Evolutionary conservation across 2,888 invertebrate species (phyloP).

Genomic region (Ecliptopera silaceata): DNA sequence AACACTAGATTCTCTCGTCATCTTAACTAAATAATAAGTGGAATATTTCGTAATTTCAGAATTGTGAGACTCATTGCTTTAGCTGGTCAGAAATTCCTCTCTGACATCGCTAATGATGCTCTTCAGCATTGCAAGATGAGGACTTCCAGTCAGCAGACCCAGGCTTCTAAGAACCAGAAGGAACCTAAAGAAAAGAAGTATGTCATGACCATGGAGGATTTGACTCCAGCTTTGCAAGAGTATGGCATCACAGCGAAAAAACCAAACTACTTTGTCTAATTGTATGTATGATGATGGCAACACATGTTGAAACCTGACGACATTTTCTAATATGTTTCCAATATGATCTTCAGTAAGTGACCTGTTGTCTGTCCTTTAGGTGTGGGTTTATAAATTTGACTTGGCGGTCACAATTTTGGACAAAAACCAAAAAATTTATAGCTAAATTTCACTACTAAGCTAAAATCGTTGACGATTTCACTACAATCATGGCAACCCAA

Average conservation of each 20-base stretch:
- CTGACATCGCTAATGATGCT: slow-evolving; percentile 98
- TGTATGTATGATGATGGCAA: background rate
- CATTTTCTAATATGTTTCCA: no score
- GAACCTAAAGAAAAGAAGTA: slow-evolving; percentile 90
- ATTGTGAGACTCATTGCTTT: slow-evolving; percentile 93
- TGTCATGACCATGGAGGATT: slow-evolving; percentile 97
- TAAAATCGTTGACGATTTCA: no score
- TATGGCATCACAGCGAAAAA: slow-evolving; percentile 98
- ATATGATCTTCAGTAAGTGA: no score
- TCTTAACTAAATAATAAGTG: no score
- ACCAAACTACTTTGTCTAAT: slow-evolving; percentile 94
- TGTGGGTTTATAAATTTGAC: no score
- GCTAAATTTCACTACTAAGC: no score
- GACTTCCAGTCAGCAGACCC: slow-evolving; percentile 86
- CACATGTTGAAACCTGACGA: no score
- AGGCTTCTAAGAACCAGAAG: slow-evolving; percentile 84
- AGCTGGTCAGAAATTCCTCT: slow-evolving; percentile 98
- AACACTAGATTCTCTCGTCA: no score
- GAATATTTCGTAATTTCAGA: slow-evolving; percentile 74
- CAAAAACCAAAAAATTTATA: no score
- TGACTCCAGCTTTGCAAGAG: slow-evolving; percentile 96
- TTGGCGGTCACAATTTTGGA: no score
- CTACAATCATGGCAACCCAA: no score
- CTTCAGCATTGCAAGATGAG: slow-evolving; percentile 98
- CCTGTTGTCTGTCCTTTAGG: no score